These are phyloP conservation scores for Notarius quadriscutis DNA, from an alignment of 2,113 vertebrate genomes.

Conservation along the genomic window DNA sequence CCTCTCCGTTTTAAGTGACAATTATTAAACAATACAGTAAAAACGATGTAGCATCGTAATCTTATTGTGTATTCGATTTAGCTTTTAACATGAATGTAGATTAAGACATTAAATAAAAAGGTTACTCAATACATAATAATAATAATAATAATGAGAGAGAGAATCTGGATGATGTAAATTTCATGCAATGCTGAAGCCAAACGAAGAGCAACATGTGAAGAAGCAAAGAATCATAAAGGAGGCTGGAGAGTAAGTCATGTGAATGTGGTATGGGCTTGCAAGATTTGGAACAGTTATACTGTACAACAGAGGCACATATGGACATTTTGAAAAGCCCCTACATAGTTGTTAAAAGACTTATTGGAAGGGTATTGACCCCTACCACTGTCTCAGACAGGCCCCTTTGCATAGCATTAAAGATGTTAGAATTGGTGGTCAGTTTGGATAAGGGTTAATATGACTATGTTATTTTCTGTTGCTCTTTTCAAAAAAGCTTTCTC, in stretches of 20 bases:
- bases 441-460: neutral
- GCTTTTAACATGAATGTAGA: conserved; percentile 6
- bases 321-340: neutral
- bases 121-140: neutral
- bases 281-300: neutral
- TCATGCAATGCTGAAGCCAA: conserved; percentile 51
- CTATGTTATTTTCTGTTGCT: neutral
- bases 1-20: neutral
- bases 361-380: neutral
- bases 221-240: conserved; percentile 19
- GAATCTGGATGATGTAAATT: conserved; percentile 14
- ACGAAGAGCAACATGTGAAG: conserved; percentile 1
- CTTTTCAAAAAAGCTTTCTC: neutral
- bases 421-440: neutral
- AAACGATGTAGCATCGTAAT: conserved; percentile 39
- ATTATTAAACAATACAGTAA: neutral
- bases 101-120: neutral
- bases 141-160: neutral
- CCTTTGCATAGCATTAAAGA: neutral
- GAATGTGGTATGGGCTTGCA: conserved; percentile 10
- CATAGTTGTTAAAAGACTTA: neutral
- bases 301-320: conserved; percentile 10
- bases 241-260: neutral
- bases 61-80: conserved; percentile 50
- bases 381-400: neutral